Evolutionary conservation across 2,888 invertebrate genomes (phyloP), one percentile per base, ranked within the genome.

Genomic region (Petrolisthes manimaculis): DNA sequence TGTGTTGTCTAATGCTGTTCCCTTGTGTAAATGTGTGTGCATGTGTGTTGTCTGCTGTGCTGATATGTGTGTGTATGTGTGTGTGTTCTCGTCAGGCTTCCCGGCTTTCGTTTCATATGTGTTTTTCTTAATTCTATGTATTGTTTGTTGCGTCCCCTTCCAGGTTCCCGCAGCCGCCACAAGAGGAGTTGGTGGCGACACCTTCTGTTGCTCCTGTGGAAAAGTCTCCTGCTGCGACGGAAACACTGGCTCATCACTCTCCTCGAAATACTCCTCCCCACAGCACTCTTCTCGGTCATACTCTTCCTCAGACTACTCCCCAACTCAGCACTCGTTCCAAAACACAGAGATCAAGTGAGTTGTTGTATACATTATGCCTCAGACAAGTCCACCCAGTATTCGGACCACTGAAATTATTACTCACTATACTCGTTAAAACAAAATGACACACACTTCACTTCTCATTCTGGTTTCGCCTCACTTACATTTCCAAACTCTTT

Each of bases 131-230:
- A 37, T 37, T 37, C 37, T 37, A 37, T 37, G 37, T 37, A 0
- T 0, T 37, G 37, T 37, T 37, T 37, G 37, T 37, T 37, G 12
- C 61, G 18, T 61, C 61, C 1, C 9, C 18, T 3, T 12, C 1
- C 53, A 14, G n/a, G 78, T 54, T 18, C 53, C 12, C 55, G 78
- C 14, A 5, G 3, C 14, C 53, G 78, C 18, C 53, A 78, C 53
- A 8, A 67, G 80, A 84, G 61, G 67, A 88, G 84, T 14, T 21
- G 54, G 2, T 69, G 69, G 21, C n/a, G 84, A 5, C 84, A 96
- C 93, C 93, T 96, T 69, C 94, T 94, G 90, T 94, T 96, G 92
- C 94, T 96, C 92, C 94, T 96, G 89, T 96, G 96, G 96, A 96
- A 96, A 93, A 96, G 96, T 93, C 95, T 95, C 92, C 94, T 95